Percentiles rank a stretch among this genome's conserved stretches.
phyloP scores from a whole-genome alignment of 2,797 vertebrate species.

The Poliocrania exsul region DNA sequence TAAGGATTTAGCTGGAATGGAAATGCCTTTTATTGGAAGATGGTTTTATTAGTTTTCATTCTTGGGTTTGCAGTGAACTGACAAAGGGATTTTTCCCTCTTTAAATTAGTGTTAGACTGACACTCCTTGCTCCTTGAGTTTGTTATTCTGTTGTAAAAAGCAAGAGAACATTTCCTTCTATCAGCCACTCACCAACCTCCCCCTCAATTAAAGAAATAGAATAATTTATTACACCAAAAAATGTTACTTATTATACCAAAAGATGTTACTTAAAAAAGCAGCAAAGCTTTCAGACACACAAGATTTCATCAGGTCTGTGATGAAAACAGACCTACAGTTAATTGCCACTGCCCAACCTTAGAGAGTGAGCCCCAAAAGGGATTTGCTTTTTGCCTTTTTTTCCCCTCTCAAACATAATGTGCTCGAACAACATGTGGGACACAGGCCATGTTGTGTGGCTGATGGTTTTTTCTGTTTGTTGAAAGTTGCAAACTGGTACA shows the following conservation, averaged over 20 bases:
- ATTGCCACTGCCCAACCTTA: background rate
- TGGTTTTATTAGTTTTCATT: conserved; percentile 53
- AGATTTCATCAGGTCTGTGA: background rate
- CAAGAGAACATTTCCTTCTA: background rate
- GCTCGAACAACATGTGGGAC: conserved; percentile 47
- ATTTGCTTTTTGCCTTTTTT: background rate
- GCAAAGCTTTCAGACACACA: background rate
- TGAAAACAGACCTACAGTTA: conserved; percentile 14
- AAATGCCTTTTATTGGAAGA: conserved; percentile 38
- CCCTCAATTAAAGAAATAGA: background rate
- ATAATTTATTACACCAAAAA: background rate
- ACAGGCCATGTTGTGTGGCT: conserved; percentile 54
- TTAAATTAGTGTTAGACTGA: conserved; percentile 1
- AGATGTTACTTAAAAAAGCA: background rate
- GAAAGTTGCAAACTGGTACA: conserved; percentile 69
- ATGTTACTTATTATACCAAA: background rate
- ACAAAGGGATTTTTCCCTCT: conserved; percentile 13
- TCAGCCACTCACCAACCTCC: background rate
- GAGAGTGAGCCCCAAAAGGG: background rate
- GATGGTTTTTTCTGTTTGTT: conserved; percentile 63
- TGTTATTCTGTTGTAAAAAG: background rate
- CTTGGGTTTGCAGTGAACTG: conserved; percentile 18
- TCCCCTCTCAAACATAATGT: background rate
- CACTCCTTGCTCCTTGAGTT: background rate
- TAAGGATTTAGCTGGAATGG: conserved; percentile 45